Conservation (phyloP, 2,113 vertebrate genomes). For the Lampris megalopsis region DNA sequence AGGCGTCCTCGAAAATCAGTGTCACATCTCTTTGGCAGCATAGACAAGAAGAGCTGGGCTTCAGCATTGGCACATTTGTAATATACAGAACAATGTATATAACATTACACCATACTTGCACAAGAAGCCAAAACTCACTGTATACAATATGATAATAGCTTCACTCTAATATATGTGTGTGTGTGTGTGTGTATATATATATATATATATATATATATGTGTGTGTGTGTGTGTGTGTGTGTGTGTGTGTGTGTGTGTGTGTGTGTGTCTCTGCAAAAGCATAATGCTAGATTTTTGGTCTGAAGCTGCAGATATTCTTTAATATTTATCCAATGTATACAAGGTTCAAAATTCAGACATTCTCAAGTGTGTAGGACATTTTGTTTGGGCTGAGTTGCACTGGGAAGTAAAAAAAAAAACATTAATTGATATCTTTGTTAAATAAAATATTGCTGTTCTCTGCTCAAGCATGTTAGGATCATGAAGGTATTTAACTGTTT, state of each 20-base stretch:
- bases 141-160: slow-evolving; percentile 1
- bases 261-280: neutral
- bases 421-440: too few species aligned
- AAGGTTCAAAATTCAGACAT: neutral
- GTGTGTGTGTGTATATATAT: too few species aligned
- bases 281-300: slow-evolving; percentile 28
- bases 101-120: slow-evolving; percentile 6
- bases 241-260: too few species aligned
- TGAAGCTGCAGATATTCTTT: neutral
- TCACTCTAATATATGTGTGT: neutral
- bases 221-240: too few species aligned
- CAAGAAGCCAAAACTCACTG: slow-evolving; percentile 31
- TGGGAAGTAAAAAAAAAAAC: slow-evolving; percentile 5
- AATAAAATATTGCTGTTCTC: neutral
- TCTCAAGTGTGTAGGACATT: slow-evolving; percentile 16
- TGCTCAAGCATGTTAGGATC: neutral
- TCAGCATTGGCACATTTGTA: neutral
- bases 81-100: neutral
- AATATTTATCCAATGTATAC: slow-evolving; percentile 7
- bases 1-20: slow-evolving; percentile 14
- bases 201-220: too few species aligned
- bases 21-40: slow-evolving; percentile 46
- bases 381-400: neutral
- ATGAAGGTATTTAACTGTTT: neutral
- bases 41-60: slow-evolving; percentile 20